Conservation (phyloP, 2,797 vertebrate genomes). For the Gallinago stenura region DNA sequence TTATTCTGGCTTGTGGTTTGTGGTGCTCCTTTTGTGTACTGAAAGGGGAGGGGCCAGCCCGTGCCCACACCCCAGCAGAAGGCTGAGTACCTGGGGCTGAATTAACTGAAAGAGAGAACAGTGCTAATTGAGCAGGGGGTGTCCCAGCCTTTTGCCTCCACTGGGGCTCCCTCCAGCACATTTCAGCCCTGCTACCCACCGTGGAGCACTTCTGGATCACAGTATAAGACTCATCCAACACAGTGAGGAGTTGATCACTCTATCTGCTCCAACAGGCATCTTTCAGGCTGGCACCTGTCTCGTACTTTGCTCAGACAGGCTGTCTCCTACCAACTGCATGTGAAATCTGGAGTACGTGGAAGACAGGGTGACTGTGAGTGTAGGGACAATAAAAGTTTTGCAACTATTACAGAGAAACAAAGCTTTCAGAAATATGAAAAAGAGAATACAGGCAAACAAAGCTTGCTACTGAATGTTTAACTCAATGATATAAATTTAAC, state of each 20-base stretch:
- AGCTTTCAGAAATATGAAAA: neutral
- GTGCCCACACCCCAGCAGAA: rapidly evolving
- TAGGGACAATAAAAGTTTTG: neutral
- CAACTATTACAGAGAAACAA: neutral
- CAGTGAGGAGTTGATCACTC: neutral
- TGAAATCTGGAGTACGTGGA: rapidly evolving
- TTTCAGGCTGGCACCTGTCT: neutral
- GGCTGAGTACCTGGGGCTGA: neutral
- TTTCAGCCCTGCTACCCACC: neutral
- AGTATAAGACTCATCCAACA: neutral
- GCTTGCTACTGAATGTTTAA: neutral
- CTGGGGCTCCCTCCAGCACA: neutral
- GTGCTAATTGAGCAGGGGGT: too few relatives aligned
- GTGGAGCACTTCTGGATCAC: neutral
- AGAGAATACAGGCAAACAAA: neutral
- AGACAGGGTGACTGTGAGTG: neutral
- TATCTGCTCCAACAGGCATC: neutral
- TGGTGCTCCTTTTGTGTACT: neutral
- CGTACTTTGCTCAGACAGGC: neutral
- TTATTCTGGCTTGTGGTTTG: neutral
- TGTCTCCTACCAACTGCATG: neutral
- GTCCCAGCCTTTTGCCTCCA: neutral
- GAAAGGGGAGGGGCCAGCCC: neutral
- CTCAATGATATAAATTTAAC: neutral
- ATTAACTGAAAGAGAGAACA: neutral